These are phyloP conservation scores for Trichopria drosophilae DNA, from an alignment of 2,888 invertebrate genomes.

Conservation along the genomic window DNA sequence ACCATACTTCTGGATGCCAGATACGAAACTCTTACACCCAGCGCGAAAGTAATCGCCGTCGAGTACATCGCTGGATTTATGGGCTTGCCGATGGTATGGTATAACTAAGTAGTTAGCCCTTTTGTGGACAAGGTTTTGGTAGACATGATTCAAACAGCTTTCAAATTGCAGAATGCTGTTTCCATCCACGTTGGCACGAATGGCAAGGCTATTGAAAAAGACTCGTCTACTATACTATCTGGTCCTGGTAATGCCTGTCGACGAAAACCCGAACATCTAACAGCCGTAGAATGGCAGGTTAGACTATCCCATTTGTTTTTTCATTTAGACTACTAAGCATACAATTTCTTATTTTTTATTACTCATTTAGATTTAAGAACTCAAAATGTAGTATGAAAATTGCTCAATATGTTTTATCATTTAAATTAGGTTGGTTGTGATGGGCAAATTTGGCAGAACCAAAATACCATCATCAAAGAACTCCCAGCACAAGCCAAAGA, in stretches of 20 bases:
- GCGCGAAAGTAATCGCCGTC: conserved; percentile 68
- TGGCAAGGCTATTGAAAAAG: conserved; percentile 32
- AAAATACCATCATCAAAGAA: conserved; percentile 68
- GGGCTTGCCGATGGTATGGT: conserved; percentile 69
- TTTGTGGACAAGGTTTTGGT: no score
- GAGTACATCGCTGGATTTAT: conserved; percentile 74
- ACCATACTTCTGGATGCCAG: conserved; percentile 71
- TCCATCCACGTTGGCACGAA: conserved; percentile 10
- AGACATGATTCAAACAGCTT: conserved; percentile 2
- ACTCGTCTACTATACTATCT: conserved; percentile 60
- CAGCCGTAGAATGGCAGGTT: conserved; percentile 61
- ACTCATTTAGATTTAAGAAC: neutral
- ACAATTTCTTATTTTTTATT: neutral
- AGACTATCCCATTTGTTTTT: no score
- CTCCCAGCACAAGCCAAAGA: conserved; percentile 71
- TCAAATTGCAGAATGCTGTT: conserved; percentile 18
- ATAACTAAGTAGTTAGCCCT: neutral
- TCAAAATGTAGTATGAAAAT: neutral
- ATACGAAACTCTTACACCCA: conserved; percentile 66
- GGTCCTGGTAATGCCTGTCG: conserved; percentile 62
- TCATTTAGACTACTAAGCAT: no score
- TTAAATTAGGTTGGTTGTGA: conserved; percentile 73
- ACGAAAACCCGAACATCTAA: conserved; percentile 58
- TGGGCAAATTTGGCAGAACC: conserved; percentile 69
- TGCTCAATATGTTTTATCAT: conserved; percentile 6